Evolutionary conservation across 2,797 vertebrate species (phyloP), one percentile per base, ranked within the genome.

Genomic region (Brotula barbata): DNA sequence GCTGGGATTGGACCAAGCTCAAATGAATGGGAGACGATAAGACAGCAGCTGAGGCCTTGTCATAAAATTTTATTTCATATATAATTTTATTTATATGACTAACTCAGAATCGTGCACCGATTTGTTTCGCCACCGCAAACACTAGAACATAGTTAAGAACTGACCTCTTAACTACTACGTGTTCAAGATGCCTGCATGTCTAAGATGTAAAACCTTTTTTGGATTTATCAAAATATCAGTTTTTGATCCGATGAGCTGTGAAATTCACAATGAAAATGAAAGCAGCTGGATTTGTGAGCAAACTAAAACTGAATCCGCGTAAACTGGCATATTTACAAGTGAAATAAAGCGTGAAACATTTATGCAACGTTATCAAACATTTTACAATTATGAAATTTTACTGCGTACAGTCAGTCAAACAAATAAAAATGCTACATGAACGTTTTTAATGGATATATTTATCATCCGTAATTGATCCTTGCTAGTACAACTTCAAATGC

Each of bases 1-100:
- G 71, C 54, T 65, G 46, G 65, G 69, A 76, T 17, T 64, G 75
- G 58, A 65, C 55, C 23, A 45, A 56, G 44, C 17, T 64, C 36
- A 62, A 58, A 58, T 68, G 57, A 73, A 82, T 57, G 61, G 20
- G 40, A 73, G 40, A 53, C 2, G 33, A 61, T 54, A 47, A 64
- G 63, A 71, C 58, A 40, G 47, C 20, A 47, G 49, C 37, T 16
- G 25, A 55, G 54, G 13, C 43, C 51, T 34, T 20, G 15, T 49
- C 6, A 68, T 41, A 14, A 43, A 23, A 43, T 51, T 43, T 40
- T 12, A 16, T 11, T 39, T 39, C n/a, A 15, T 51, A 6, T 33
- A 28, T 31, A 48, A 16, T 17, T 48, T 23, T 9, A n/a, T 53
- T 50, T 14, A 15, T 17, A 8, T 42, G 16, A 42, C 19, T 16